Base-by-base conservation (phyloP, 1,140 invertebrate genomes). In the Drosophila triauraria region DNA sequence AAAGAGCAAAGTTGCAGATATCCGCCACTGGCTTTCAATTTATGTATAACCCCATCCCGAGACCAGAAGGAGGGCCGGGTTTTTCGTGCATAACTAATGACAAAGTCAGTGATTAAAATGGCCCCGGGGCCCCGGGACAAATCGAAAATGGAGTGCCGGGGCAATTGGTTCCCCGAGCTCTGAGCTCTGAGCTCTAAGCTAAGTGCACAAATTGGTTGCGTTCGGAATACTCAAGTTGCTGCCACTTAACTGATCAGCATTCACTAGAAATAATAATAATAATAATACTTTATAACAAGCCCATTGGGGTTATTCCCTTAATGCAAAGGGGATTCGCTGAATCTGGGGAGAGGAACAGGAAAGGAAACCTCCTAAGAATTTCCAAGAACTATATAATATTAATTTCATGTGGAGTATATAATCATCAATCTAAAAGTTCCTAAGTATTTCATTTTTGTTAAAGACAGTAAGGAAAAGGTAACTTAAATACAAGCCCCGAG, bases 71-170 rank as follows among this genome's bases (percentile, higher is more conserved):
- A 20, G 20, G 20, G 20, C 20, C 20, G n/a, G 47, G 48, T 30
- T 54, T 76, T 77, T 78, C 63, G 67, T 77, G 82, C 82, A 84
- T 81, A 74, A 81, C 83, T 84, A 80, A 80, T 75, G 54, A 82
- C 82, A 82, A 86, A 82, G 60, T 69, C 82, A 77, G 77, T 86
- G 82, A 86, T 84, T 84, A 75, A 86, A 84, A 78, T 78, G 61
- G 82, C 76, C 77, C 56, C 43, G 32, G 62, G 70, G 30, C 17
- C 35, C 20, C 20, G 12, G 17, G 8, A 54, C 53, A 13, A 67
- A 59, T 60, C 27, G 62, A 71, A 67, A 44, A 56, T 56, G 50
- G 25, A 53, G 30, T 13, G 50, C 9, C 12, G 15, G 13, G 23
- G 20, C 25, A 44, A 60, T 60, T 43, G 62, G 53, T 40, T 46